Evolutionary conservation across 2,888 invertebrate genomes (phyloP).

Genomic region (Synanthedon tipuliformis): DNA sequence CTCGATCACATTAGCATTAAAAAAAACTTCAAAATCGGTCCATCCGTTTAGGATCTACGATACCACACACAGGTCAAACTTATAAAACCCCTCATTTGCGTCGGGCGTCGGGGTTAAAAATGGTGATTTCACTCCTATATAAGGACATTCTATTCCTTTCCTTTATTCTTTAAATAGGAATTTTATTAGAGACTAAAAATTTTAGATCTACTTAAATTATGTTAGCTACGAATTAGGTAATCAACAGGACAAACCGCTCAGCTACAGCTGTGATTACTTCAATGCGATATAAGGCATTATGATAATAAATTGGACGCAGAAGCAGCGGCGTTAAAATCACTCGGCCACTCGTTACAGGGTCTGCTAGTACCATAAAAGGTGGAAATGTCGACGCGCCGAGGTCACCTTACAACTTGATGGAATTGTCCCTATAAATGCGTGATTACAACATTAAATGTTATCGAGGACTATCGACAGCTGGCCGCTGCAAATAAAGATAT

Average conservation of each 20-base stretch:
- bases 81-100: too few relatives aligned
- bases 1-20: too few relatives aligned
- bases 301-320: neutral
- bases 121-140: too few relatives aligned
- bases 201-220: too few relatives aligned
- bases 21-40: too few relatives aligned
- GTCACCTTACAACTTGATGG: neutral
- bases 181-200: too few relatives aligned
- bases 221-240: neutral
- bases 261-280: neutral
- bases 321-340: neutral
- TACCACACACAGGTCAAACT: too few relatives aligned
- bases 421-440: constrained; percentile 13
- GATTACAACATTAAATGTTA: constrained; percentile 12
- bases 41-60: too few relatives aligned
- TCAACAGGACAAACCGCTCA: neutral
- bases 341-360: constrained; percentile 19
- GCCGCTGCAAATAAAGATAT: neutral
- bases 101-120: too few relatives aligned
- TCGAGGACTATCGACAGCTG: constrained; percentile 4
- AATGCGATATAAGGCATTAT: neutral
- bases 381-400: constrained; percentile 18
- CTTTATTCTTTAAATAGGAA: too few relatives aligned
- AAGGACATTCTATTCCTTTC: too few relatives aligned
- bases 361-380: constrained; percentile 35